These are phyloP conservation scores for Pristiophorus japonicus DNA, from an alignment of 2,113 vertebrate species.

Conservation along the genomic window DNA sequence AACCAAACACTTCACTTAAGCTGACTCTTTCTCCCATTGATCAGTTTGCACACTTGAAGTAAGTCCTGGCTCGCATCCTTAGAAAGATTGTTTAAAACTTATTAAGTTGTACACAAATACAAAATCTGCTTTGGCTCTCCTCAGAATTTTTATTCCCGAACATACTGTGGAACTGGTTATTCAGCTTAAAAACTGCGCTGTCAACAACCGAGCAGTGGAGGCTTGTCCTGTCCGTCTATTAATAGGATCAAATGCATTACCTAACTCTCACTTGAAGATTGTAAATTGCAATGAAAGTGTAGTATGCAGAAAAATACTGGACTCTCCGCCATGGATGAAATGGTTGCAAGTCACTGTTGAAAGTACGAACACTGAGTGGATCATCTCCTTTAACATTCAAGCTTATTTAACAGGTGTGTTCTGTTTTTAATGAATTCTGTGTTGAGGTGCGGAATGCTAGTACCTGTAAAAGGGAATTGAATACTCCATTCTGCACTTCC, in stretches of 20 bases:
- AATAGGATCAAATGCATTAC: slow-evolving; percentile 66
- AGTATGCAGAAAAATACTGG: slow-evolving; percentile 60
- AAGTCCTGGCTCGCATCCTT: slow-evolving; percentile 46
- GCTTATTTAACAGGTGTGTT: slow-evolving; percentile 72
- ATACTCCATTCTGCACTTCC: neutral
- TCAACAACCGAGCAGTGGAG: slow-evolving; percentile 38
- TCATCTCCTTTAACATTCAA: slow-evolving; percentile 55
- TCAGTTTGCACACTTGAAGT: slow-evolving; percentile 75
- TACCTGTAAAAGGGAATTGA: neutral
- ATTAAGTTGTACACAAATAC: neutral
- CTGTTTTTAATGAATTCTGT: neutral
- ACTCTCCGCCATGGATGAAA: slow-evolving; percentile 73
- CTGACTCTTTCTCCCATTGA: slow-evolving; percentile 56
- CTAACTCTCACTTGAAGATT: slow-evolving; percentile 54
- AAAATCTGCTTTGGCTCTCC: neutral
- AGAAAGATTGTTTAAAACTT: neutral
- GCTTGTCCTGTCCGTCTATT: slow-evolving; percentile 61
- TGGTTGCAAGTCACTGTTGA: slow-evolving; percentile 77
- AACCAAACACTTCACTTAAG: slow-evolving; percentile 52
- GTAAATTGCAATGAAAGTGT: slow-evolving; percentile 57
- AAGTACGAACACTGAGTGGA: slow-evolving; percentile 50
- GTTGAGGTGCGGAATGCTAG: neutral
- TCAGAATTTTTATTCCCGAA: slow-evolving; percentile 77
- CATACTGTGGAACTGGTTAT: slow-evolving; percentile 63
- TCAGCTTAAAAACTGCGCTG: slow-evolving; percentile 60